These are phyloP conservation scores for Drosophila tropicalis DNA, from an alignment of 1,140 invertebrate genomes.

Conservation along the genomic window DNA sequence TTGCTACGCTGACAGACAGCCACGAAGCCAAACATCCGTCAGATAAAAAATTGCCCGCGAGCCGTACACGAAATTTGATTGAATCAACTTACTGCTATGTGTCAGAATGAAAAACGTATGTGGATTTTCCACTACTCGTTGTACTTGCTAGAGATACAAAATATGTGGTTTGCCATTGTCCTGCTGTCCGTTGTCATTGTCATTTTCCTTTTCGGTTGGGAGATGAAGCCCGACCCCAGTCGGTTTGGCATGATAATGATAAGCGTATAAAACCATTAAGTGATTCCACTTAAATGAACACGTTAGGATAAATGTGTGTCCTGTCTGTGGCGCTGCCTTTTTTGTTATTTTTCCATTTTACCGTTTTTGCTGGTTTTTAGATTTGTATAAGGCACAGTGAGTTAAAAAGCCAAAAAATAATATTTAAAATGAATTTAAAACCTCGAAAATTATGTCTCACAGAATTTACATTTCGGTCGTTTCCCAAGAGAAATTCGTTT, in stretches of 20 bases:
- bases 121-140: slow-evolving; percentile 4
- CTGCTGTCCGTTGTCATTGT: slow-evolving; percentile 23
- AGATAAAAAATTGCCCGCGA: slow-evolving; percentile 66
- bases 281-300: slow-evolving; percentile 79
- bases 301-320: slow-evolving; percentile 63
- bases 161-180: not conserved
- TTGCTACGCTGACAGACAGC: slow-evolving; percentile 69
- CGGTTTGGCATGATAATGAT: slow-evolving; percentile 68
- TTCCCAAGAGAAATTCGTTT: too few relatives aligned
- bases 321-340: slow-evolving; percentile 9
- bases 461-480: too few relatives aligned
- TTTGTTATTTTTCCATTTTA: slow-evolving; percentile 8
- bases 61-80: slow-evolving; percentile 62
- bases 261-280: slow-evolving; percentile 81
- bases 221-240: not conserved
- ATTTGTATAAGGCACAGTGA: not conserved
- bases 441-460: too few relatives aligned
- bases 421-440: too few relatives aligned
- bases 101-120: slow-evolving; percentile 11
- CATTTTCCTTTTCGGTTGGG: slow-evolving; percentile 28
- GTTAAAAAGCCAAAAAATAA: not conserved
- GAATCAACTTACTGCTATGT: slow-evolving; percentile 52
- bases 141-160: slow-evolving; percentile 3
- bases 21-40: slow-evolving; percentile 71
- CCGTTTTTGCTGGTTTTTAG: slow-evolving; percentile 14